Base-by-base conservation (phyloP, 2,797 vertebrate species). In the Pseudotriccus pelzelni region DNA sequence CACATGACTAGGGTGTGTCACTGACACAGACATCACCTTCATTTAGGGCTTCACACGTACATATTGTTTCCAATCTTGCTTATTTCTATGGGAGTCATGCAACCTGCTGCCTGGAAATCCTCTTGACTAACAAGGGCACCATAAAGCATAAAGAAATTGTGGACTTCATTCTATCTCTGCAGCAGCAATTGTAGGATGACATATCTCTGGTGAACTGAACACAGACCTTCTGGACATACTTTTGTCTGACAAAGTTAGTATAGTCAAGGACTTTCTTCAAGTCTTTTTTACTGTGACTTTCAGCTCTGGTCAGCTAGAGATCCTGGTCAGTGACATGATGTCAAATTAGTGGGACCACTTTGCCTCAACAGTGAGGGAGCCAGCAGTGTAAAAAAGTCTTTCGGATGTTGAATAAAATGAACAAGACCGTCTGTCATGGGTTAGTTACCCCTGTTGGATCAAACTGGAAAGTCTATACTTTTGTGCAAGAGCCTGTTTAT, bases 1-100 rank as follows among this genome's bases (percentile, higher is more conserved):
- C 5, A 22, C 4, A 34, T 62, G 24, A 44, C 41, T 1, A 0
- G 41, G 25, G 18, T 34, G 6, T 23, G 1, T n/a, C 60, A 24
- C 25, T 59, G 21, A 50, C 25, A 32, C 1, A 84, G 27, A 34
- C 8, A 49, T 2, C 9, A 50, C 28, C 3, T 59, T 34, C 56
- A 19, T 6, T 49, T 13, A 17, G 9, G 11, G 4, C 2, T 20
- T 78, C 15, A 55, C 17, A 22, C 7, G 7, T 3, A 19, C 4
- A 32, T 76, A 32, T 60, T 36, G 2, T 55, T 72, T 59, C 49
- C n/a, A 15, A 32, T 72, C 52, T 55, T 58, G 20, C 8, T 72
- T 9, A 56, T 75, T 87, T 68, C 13, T 43, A 18, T 32, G 25
- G 32, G 7, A 49, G 14, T 3, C 9, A 56, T 25, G 14, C 7